Base-by-base conservation (phyloP, 2,888 invertebrate species). In the Endomychus coccineus region DNA sequence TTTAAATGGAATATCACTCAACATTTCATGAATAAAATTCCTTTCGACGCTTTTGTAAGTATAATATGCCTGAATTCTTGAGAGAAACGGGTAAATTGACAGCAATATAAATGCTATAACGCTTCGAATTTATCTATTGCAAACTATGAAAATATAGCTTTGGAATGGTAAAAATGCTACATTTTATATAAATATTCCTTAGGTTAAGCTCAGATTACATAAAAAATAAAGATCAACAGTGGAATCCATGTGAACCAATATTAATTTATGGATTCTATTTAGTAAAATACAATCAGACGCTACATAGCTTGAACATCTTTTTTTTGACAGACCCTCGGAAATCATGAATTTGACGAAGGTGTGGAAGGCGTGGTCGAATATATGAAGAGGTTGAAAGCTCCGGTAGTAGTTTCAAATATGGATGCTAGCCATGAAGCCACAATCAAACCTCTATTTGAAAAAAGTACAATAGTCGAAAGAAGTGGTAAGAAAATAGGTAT, bases 291-390 rank as follows among this genome's bases (percentile, higher is more conserved):
- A n/a, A n/a, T n/a, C n/a, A n/a, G n/a, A n/a, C n/a, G n/a, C n/a
- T n/a, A n/a, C n/a, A n/a, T n/a, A n/a, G n/a, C n/a, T n/a, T n/a
- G n/a, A n/a, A n/a, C n/a, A n/a, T n/a, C n/a, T n/a, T n/a, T n/a
- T n/a, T n/a, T n/a, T n/a, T n/a, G n/a, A n/a, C n/a, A n/a, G 90
- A 90, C 60, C n/a, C n/a, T n/a, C n/a, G n/a, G n/a, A n/a, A n/a
- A n/a, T n/a, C n/a, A n/a, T n/a, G n/a, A n/a, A n/a, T 90, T 91
- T 53, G 90, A 90, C 57, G 74, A 83, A 49, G 78, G 75, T 2
- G 67, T 88, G 1, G 74, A 66, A 6, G 87, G 84, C 0, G 61
- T 87, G 0, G 71, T 80, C 0, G 83, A 83, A 0, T 88, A 85
- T 59, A 55, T 89, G 21, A 60, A 77, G 49, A 63, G 62, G 1